These are phyloP conservation scores for Alcis repandata DNA, from an alignment of 2,888 invertebrate species.

Conservation along the genomic window DNA sequence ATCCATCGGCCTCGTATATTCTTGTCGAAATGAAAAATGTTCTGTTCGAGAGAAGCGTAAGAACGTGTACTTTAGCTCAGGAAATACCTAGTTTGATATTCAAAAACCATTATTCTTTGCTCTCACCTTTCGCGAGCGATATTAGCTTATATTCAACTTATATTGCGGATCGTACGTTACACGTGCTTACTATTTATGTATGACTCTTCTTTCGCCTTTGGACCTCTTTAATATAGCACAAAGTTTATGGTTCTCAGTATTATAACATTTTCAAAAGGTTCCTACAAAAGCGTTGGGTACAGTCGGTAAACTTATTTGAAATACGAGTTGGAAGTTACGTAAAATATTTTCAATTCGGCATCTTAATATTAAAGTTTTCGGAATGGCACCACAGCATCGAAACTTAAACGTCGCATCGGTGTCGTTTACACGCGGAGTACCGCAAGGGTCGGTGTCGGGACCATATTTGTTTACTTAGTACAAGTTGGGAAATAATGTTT, in stretches of 20 bases:
- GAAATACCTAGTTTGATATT: conserved; percentile 47
- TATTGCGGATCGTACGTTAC: conserved; percentile 20
- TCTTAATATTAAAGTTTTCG: conserved; percentile 41
- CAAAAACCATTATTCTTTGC: conserved; percentile 46
- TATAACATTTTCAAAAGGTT: conserved; percentile 25
- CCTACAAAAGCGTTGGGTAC: neutral
- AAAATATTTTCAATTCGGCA: conserved; percentile 24
- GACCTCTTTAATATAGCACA: conserved; percentile 19
- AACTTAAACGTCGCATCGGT: conserved; percentile 32
- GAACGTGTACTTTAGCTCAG: conserved; percentile 37
- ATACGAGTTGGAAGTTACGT: conserved; percentile 15
- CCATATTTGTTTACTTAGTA: conserved; percentile 43
- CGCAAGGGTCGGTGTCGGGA: conserved; percentile 37
- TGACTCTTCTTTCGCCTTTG: neutral
- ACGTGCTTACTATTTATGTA: neutral
- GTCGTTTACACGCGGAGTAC: conserved; percentile 39
- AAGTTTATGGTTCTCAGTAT: conserved; percentile 23
- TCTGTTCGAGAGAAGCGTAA: conserved; percentile 47
- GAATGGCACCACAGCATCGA: conserved; percentile 10
- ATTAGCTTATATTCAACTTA: conserved; percentile 35
- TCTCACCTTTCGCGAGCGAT: conserved; percentile 37
- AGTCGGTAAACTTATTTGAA: conserved; percentile 17
- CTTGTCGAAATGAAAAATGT: conserved; percentile 53
- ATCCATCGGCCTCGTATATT: conserved; percentile 41
- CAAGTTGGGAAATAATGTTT: conserved; percentile 41